Evolutionary conservation across 2,888 invertebrate species (phyloP).

Genomic region (Physocephala rufipes): DNA sequence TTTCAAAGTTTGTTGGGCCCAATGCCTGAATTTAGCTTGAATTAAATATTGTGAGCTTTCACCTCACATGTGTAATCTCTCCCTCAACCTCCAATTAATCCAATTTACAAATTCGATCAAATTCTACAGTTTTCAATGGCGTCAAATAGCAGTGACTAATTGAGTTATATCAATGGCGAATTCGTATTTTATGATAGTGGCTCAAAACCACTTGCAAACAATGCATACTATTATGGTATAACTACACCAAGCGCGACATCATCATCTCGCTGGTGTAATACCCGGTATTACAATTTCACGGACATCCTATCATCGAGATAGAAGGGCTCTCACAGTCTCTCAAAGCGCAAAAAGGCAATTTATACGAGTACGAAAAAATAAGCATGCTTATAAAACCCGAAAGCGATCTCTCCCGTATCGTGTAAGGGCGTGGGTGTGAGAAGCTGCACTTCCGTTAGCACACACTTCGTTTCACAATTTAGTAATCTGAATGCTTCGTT

Average conservation of each 20-base stretch:
- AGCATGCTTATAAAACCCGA: too few relatives aligned
- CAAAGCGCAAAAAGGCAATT: slow-evolving; percentile 18
- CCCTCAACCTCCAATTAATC: too few relatives aligned
- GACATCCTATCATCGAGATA: too few relatives aligned
- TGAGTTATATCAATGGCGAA: slow-evolving; percentile 33
- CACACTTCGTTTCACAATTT: not conserved
- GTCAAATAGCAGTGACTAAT: slow-evolving; percentile 32
- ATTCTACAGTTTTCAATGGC: slow-evolving; percentile 25
- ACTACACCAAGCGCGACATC: too few relatives aligned
- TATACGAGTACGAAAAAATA: not conserved
- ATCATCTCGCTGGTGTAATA: too few relatives aligned
- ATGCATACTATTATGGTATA: slow-evolving; percentile 12
- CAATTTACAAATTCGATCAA: slow-evolving; percentile 9
- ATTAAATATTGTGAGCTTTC: too few relatives aligned
- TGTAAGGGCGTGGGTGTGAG: not conserved
- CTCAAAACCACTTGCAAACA: slow-evolving; percentile 30
- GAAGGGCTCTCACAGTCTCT: too few relatives aligned
- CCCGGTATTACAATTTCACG: too few relatives aligned
- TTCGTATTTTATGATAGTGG: slow-evolving; percentile 30
- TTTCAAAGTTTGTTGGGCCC: too few relatives aligned
- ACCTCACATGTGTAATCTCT: too few relatives aligned
- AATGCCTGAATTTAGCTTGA: too few relatives aligned
- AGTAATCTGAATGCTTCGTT: slow-evolving; percentile 19
- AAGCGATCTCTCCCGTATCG: not conserved
- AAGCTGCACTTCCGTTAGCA: too few relatives aligned